phyloP scores from a whole-genome alignment of 2,888 invertebrate genomes.

The Diachrysia chrysitis region DNA sequence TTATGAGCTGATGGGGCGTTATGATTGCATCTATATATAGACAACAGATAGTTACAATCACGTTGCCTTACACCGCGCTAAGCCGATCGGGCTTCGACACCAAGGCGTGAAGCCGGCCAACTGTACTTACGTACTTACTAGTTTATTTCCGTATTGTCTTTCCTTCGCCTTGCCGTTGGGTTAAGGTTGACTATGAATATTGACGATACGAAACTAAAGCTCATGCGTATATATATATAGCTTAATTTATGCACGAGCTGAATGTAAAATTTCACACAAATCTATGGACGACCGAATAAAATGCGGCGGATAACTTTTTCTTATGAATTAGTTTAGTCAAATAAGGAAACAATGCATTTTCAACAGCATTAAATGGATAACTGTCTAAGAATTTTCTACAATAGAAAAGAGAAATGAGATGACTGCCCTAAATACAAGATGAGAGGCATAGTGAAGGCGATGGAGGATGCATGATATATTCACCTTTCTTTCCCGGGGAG shows the following conservation, averaged over 20 bases:
- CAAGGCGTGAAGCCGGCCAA: slow-evolving; percentile 80
- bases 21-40: slow-evolving; percentile 42
- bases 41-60: slow-evolving; percentile 65
- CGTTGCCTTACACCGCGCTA: slow-evolving; percentile 68
- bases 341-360: too few relatives aligned
- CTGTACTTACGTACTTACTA: slow-evolving; percentile 62
- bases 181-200: slow-evolving; percentile 63
- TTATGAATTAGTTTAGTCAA: too few relatives aligned
- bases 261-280: too few relatives aligned
- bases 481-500: slow-evolving; percentile 88
- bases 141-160: slow-evolving; percentile 77
- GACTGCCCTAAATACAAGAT: slow-evolving; percentile 9
- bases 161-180: slow-evolving; percentile 73
- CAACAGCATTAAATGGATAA: too few relatives aligned
- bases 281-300: too few relatives aligned
- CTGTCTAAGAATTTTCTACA: too few relatives aligned
- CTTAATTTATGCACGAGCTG: not conserved
- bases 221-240: not conserved
- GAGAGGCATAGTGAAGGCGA: slow-evolving; percentile 11
- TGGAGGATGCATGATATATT: slow-evolving; percentile 53
- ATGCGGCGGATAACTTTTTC: too few relatives aligned
- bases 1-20: slow-evolving; percentile 19
- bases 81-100: slow-evolving; percentile 76
- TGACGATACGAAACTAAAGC: slow-evolving; percentile 15
- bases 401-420: too few relatives aligned